Evolutionary conservation across 2,797 vertebrate species (phyloP).

Genomic region (Peromyscus nudipes): DNA sequence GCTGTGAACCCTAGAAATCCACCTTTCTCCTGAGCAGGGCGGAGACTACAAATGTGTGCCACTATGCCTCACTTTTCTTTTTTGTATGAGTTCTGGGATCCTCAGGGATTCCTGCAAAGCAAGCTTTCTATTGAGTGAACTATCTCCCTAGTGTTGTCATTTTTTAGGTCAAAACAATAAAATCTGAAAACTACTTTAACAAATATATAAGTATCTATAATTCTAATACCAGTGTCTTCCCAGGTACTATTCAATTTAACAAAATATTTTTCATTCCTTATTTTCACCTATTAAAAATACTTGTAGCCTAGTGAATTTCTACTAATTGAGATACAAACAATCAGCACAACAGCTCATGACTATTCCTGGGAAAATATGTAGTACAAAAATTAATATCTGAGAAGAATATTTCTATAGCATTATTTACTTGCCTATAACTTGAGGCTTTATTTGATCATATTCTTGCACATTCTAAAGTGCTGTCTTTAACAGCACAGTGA

Average conservation of each 20-base stretch:
- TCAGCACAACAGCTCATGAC: background rate
- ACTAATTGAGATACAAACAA: background rate
- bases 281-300: background rate
- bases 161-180: conserved; percentile 4
- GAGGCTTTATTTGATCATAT: background rate
- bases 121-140: background rate
- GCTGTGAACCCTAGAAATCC: background rate
- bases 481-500: background rate
- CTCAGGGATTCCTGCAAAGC: background rate
- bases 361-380: background rate
- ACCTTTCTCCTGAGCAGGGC: background rate
- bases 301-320: background rate
- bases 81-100: background rate
- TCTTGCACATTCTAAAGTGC: background rate
- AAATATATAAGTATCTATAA: conserved; percentile 18
- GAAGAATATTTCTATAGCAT: background rate
- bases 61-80: background rate
- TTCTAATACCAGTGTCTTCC: background rate
- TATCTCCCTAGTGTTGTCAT: background rate
- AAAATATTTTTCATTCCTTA: background rate
- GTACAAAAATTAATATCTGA: background rate
- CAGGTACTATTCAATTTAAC: background rate
- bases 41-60: background rate
- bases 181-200: background rate
- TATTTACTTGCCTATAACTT: conserved; percentile 16